Percentiles rank a stretch among this genome's conserved stretches.
Evolutionary conservation across 2,797 vertebrate genomes (phyloP).

Genomic region (Cichlasoma orientale): DNA sequence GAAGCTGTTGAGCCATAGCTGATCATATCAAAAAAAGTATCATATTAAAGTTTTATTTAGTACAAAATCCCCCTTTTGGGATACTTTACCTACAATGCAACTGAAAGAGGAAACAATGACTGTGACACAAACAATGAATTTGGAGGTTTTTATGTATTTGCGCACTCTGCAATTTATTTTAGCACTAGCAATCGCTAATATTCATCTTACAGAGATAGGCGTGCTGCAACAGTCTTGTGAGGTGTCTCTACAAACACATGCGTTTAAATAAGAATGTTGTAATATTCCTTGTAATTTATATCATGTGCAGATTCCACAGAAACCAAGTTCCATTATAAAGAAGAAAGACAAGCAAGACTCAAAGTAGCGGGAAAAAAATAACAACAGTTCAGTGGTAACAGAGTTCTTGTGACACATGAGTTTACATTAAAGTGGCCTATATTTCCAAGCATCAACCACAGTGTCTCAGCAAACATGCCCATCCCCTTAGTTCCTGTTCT

Average conservation of each 20-base stretch:
- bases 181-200: not conserved
- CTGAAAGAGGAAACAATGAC: not conserved
- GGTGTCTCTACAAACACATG: not conserved
- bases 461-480: not conserved
- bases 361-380: not conserved
- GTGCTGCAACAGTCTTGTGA: not conserved
- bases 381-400: not conserved
- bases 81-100: not conserved
- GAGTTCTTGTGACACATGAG: not conserved
- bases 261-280: not conserved
- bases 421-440: not conserved
- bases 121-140: not conserved
- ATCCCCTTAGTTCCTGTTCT: constrained; percentile 4
- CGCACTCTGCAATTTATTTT: not conserved
- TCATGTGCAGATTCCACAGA: not conserved
- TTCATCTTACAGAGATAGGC: not conserved
- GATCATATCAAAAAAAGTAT: not conserved
- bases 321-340: not conserved
- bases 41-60: not conserved
- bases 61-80: not conserved
- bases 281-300: not conserved
- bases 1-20: not conserved
- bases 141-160: too few relatives aligned
- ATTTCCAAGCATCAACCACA: not conserved
- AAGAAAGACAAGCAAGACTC: not conserved